Evolutionary conservation across 2,113 vertebrate genomes (phyloP).

Genomic region (Stegostoma tigrinum): DNA sequence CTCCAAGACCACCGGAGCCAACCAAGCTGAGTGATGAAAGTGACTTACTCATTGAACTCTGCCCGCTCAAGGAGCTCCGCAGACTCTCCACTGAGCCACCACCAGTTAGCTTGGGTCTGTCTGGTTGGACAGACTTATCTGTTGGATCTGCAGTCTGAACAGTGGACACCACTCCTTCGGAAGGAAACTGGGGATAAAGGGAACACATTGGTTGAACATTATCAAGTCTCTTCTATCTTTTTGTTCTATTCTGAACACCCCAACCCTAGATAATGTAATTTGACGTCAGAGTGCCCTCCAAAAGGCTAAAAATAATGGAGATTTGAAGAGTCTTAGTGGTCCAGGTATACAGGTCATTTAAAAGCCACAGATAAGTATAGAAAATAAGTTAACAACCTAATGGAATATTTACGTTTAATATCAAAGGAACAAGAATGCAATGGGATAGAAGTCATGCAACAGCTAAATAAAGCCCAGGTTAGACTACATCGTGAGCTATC

Average conservation of each 20-base stretch:
- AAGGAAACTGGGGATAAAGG: constrained; percentile 39
- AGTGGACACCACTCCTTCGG: constrained; percentile 70
- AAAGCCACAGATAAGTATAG: neutral
- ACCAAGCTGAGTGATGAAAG: neutral
- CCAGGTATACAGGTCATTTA: neutral
- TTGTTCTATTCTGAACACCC: neutral
- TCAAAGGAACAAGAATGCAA: neutral
- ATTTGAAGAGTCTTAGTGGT: neutral
- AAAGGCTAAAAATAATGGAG: neutral
- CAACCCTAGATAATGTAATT: neutral
- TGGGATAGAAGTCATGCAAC: neutral
- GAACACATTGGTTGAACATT: neutral
- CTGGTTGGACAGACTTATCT: constrained; percentile 58
- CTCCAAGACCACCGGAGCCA: neutral
- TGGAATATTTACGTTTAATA: neutral
- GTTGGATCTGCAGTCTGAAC: constrained; percentile 65
- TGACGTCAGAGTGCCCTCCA: neutral
- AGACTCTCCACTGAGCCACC: constrained; percentile 94
- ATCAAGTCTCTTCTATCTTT: neutral
- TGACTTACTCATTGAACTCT: constrained; percentile 95
- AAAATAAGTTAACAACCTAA: neutral
- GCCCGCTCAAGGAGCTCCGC: constrained; percentile 88
- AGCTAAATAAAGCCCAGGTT: neutral
- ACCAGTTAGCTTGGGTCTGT: constrained; percentile 91
- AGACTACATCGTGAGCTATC: neutral